These are phyloP conservation scores for Geotrupes spiniger DNA, from an alignment of 2,888 invertebrate species.

Conservation along the genomic window DNA sequence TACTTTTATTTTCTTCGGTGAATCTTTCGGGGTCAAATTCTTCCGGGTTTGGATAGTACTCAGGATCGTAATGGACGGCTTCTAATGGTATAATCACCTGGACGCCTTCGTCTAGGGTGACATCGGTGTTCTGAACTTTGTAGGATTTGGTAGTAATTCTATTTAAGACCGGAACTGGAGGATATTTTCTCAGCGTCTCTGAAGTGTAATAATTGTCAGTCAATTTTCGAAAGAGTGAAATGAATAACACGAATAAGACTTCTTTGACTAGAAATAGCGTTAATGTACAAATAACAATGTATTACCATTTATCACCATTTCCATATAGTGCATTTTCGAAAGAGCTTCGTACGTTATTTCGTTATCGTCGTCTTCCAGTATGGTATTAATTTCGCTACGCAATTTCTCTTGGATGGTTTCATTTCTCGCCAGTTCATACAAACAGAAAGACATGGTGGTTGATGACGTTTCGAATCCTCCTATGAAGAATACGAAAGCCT, in stretches of 20 bases:
- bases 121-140: slow-evolving; percentile 51
- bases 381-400: slow-evolving; percentile 41
- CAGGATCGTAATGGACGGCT: slow-evolving; percentile 57
- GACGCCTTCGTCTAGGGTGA: slow-evolving; percentile 53
- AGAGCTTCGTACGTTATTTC: slow-evolving; percentile 46
- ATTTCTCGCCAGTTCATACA: slow-evolving; percentile 45
- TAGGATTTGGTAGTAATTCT: slow-evolving; percentile 55
- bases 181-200: slow-evolving; percentile 61
- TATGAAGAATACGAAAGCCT: slow-evolving; percentile 47
- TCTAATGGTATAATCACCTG: slow-evolving; percentile 55
- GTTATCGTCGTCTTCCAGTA: slow-evolving; percentile 37
- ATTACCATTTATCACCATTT: slow-evolving; percentile 45
- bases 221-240: too few species aligned
- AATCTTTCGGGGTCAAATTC: slow-evolving; percentile 59
- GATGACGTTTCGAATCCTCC: slow-evolving; percentile 52
- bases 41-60: slow-evolving; percentile 57
- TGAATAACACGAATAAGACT: too few species aligned
- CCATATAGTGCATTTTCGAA: slow-evolving; percentile 49
- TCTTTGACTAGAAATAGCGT: too few species aligned
- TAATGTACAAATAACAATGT: too few species aligned
- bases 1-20: slow-evolving; percentile 50
- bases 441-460: slow-evolving; percentile 40
- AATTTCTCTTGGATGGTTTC: slow-evolving; percentile 46
- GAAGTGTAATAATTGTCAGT: too few species aligned
- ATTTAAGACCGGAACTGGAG: slow-evolving; percentile 54